Percentiles rank a stretch among this genome's conserved stretches.
phyloP scores from a whole-genome alignment of 2,888 invertebrate genomes.

The Cerastoderma edule region DNA sequence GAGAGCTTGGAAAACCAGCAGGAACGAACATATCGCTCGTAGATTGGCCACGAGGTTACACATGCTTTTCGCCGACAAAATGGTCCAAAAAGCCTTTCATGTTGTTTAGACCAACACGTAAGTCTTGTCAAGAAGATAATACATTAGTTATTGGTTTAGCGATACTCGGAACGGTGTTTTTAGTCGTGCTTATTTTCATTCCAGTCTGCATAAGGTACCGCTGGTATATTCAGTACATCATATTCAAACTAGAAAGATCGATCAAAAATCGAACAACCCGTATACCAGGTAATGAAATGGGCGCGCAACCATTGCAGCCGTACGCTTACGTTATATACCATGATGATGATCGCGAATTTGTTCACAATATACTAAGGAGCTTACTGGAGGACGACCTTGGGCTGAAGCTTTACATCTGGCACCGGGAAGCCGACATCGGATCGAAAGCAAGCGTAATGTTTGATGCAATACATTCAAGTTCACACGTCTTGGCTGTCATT shows the following conservation, averaged over 20 bases:
- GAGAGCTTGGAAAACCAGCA: neutral
- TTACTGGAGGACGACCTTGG: slow-evolving; percentile 19
- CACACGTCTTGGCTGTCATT: slow-evolving; percentile 22
- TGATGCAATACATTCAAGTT: slow-evolving; percentile 28
- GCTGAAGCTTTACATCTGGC: slow-evolving; percentile 16
- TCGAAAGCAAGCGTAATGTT: slow-evolving; percentile 30
- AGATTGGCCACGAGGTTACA: slow-evolving; percentile 7
- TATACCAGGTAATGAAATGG: too few species aligned
- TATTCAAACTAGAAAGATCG: slow-evolving; percentile 10
- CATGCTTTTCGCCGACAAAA: neutral
- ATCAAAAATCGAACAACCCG: too few species aligned
- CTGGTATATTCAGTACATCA: slow-evolving; percentile 21
- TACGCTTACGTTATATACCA: slow-evolving; percentile 31
- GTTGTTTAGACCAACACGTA: neutral
- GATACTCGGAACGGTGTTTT: neutral
- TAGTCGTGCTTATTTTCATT: neutral
- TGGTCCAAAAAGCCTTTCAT: neutral
- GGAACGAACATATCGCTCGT: neutral
- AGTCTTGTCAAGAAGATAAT: neutral
- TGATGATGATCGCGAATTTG: slow-evolving; percentile 15
- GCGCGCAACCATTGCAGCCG: too few species aligned
- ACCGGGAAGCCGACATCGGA: slow-evolving; percentile 21
- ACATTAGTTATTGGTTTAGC: neutral
- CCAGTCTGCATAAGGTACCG: neutral
- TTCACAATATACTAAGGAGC: slow-evolving; percentile 5